These are phyloP conservation scores for Heliconius hermathena DNA, from an alignment of 1,140 invertebrate genomes.

Conservation along the genomic window DNA sequence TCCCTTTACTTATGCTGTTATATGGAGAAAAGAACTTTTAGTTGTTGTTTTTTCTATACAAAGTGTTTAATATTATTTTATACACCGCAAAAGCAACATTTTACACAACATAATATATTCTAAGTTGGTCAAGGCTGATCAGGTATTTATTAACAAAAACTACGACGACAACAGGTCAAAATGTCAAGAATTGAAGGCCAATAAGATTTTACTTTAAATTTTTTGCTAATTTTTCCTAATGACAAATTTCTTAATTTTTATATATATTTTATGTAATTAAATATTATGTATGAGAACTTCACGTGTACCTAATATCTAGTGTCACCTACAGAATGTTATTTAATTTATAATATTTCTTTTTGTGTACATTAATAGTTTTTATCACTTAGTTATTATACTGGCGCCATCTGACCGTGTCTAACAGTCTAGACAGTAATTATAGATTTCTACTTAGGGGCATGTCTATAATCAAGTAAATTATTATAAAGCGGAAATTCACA, in stretches of 20 bases:
- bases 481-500: no score
- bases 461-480: no score
- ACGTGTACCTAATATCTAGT: no score
- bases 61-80: not conserved
- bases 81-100: not conserved
- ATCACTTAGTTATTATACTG: no score
- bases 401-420: no score
- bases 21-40: no score
- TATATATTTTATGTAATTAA: not conserved
- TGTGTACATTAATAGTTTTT: no score
- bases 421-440: no score
- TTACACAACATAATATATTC: conserved; percentile 13
- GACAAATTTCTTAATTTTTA: not conserved
- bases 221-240: conserved; percentile 10
- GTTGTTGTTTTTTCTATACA: no score
- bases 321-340: not conserved
- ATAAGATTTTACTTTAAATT: conserved; percentile 27
- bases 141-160: conserved; percentile 44
- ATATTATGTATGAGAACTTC: not conserved
- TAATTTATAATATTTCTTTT: not conserved
- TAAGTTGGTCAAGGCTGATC: conserved; percentile 40
- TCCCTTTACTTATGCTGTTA: no score
- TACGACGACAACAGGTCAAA: conserved; percentile 32
- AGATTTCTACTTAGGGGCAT: no score
- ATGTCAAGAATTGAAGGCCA: conserved; percentile 30